These are phyloP conservation scores for Drosophila suboccidentalis DNA, from an alignment of 2,888 invertebrate genomes.

Conservation along the genomic window DNA sequence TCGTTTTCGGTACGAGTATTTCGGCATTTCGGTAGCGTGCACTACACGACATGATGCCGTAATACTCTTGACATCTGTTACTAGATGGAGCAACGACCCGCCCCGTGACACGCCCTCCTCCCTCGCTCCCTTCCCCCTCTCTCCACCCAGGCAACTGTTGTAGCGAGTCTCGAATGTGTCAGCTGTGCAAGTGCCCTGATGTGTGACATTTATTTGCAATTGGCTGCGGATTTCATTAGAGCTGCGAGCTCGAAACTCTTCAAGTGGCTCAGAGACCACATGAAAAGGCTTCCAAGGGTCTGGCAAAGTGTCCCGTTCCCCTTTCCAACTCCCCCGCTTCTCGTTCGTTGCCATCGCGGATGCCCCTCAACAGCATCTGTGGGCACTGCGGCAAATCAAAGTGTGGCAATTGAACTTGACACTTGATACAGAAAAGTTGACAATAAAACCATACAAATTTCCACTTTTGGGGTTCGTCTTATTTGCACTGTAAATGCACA, in stretches of 20 bases:
- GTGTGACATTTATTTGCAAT: conserved; percentile 73
- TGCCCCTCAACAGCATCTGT: conserved; percentile 37
- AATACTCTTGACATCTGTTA: conserved; percentile 71
- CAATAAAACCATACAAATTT: not conserved
- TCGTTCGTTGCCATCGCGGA: not conserved
- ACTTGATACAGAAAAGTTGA: conserved; percentile 37
- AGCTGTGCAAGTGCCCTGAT: conserved; percentile 67
- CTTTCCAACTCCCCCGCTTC: too few relatives aligned
- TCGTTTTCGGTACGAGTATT: conserved; percentile 18
- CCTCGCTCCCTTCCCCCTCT: not conserved
- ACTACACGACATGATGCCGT: conserved; percentile 39
- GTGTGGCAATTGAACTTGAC: conserved; percentile 56
- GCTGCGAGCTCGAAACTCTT: conserved; percentile 12
- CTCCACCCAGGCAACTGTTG: not conserved
- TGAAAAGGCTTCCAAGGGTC: conserved; percentile 31
- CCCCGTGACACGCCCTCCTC: conserved; percentile 13
- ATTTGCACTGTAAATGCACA: not conserved
- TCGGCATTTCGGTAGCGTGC: conserved; percentile 54
- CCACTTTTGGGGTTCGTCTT: not conserved
- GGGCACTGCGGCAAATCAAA: conserved; percentile 48
- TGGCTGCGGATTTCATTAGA: conserved; percentile 54
- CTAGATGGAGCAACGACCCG: conserved; percentile 39
- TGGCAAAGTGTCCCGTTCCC: conserved; percentile 7
- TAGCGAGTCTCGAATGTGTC: conserved; percentile 48
- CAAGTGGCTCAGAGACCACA: conserved; percentile 43